A percentile compares a stretch with the other conserved stretches of the same genome.
Conservation (phyloP, 1,140 invertebrate species). For the Drosophila pseudoananassae region DNA sequence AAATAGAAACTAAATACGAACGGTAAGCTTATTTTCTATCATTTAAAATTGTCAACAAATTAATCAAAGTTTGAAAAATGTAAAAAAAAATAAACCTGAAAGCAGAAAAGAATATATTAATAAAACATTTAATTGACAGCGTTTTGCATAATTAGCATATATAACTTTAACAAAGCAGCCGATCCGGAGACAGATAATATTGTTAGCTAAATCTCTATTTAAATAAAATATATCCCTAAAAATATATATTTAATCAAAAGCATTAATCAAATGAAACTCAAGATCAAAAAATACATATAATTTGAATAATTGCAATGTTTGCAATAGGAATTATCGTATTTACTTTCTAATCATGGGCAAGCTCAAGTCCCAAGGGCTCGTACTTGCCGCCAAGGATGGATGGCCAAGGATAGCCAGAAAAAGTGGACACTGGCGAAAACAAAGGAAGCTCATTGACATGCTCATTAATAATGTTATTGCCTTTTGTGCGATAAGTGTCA, state of each 20-base stretch:
- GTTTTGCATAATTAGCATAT: slow-evolving; percentile 31
- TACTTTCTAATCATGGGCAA: slow-evolving; percentile 26
- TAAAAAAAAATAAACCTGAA: not conserved
- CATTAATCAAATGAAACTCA: not conserved
- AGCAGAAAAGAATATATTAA: slow-evolving; percentile 6
- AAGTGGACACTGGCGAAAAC: slow-evolving; percentile 44
- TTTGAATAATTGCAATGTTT: slow-evolving; percentile 15
- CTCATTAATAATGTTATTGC: slow-evolving; percentile 83
- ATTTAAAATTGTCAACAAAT: slow-evolving; percentile 8
- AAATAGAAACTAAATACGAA: slow-evolving; percentile 19
- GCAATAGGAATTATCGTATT: slow-evolving; percentile 3
- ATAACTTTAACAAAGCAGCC: slow-evolving; percentile 4
- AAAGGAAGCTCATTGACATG: slow-evolving; percentile 79
- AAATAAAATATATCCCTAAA: slow-evolving; percentile 1
- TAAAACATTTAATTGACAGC: slow-evolving; percentile 14
- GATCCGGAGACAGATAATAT: slow-evolving; percentile 7
- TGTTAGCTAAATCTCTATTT: slow-evolving; percentile 5
- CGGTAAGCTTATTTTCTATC: slow-evolving; percentile 26
- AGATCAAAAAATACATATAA: slow-evolving; percentile 4
- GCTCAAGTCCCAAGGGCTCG: slow-evolving; percentile 22
- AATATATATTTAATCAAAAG: slow-evolving; percentile 1
- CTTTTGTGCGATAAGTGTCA: slow-evolving; percentile 83
- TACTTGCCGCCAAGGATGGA: slow-evolving; percentile 35
- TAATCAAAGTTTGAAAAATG: slow-evolving; percentile 12
- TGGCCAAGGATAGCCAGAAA: slow-evolving; percentile 36